Base-by-base conservation (phyloP, 2,888 invertebrate genomes). In the Mimumesa dahlbomi region DNA sequence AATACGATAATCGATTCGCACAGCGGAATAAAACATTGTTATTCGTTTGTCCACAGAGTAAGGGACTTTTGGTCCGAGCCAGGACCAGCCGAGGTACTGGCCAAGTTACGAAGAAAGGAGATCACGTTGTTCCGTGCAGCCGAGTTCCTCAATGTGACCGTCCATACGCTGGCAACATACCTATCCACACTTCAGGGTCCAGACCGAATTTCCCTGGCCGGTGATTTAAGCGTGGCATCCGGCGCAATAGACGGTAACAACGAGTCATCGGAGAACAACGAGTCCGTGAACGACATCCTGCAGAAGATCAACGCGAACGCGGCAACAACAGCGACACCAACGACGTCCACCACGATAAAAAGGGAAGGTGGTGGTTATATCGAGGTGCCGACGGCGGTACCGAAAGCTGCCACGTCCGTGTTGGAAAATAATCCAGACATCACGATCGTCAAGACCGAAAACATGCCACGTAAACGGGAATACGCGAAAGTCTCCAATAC, bases 61-160 rank as follows among this genome's bases (percentile, higher is more conserved):
- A 90, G 94, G 59, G 95, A 95, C 85, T 94, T 94, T 90, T 95
- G 95, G 95, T 93, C 93, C 64, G 94, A 94, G 79, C 94, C 94
- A 78, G 94, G 94, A 0, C 94, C 95, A 0, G 93, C 94, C 0
- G 95, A 95, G 76, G 93, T 95, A 48, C 88, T 95, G 67, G 92
- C 93, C 63, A 92, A 94, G 77, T 90, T 95, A 38, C 94, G 94
- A 84, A 90, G 94, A 14, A 94, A 95, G 75, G 94, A 95, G 87
- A 92, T 95, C 62, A 92, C 94, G 0, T 87, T 95, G 48, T 94
- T 94, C 83, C 91, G 94, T 42, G 95, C 95, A 0, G 94, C 95
- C 0, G 93, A 94, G 84, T 93, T 94, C 82, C 90, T 95, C 29
- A 95, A 95, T 77, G 95, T 95, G 52, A 94, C 94, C 70, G 94